Percentiles rank a stretch among this genome's conserved stretches.
phyloP scores from a whole-genome alignment of 1,140 invertebrate genomes.

The Psilanteris sp. region DNA sequence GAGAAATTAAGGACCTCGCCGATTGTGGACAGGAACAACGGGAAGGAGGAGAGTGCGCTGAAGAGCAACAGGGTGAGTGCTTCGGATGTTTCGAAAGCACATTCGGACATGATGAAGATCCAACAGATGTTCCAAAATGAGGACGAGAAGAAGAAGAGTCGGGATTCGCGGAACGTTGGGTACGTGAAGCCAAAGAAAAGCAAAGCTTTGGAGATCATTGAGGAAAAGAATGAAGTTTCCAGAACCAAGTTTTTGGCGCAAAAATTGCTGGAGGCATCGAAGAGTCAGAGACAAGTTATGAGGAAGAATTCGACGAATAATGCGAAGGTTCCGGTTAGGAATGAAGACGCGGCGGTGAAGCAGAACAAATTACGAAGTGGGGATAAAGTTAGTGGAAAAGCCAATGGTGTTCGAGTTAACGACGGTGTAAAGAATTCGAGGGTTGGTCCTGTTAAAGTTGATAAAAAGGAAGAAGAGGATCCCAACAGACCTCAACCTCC shows the following conservation, averaged over 20 bases:
- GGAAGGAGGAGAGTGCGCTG: background rate
- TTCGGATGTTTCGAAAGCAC: constrained; percentile 66
- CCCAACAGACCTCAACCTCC: constrained; percentile 35
- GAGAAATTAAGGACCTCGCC: constrained; percentile 71
- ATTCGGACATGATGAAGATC: constrained; percentile 63
- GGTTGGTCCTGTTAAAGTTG: background rate
- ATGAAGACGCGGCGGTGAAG: background rate
- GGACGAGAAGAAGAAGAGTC: constrained; percentile 32
- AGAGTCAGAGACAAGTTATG: constrained; percentile 22
- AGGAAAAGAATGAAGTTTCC: constrained; percentile 53
- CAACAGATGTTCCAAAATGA: constrained; percentile 59
- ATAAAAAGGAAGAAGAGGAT: constrained; percentile 18
- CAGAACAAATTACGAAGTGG: background rate
- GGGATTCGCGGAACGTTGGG: background rate
- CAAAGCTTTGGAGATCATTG: constrained; percentile 43
- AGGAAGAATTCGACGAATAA: no score
- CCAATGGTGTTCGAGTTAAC: background rate
- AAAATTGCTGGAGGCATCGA: constrained; percentile 40
- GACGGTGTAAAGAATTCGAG: background rate
- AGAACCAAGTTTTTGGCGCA: constrained; percentile 29
- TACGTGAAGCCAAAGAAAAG: constrained; percentile 8
- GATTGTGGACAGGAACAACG: constrained; percentile 51
- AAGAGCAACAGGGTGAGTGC: constrained; percentile 1
- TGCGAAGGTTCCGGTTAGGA: background rate
- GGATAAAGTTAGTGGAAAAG: background rate